Evolutionary conservation across 2,797 vertebrate genomes (phyloP).

Genomic region (Chloroceryle inda): DNA sequence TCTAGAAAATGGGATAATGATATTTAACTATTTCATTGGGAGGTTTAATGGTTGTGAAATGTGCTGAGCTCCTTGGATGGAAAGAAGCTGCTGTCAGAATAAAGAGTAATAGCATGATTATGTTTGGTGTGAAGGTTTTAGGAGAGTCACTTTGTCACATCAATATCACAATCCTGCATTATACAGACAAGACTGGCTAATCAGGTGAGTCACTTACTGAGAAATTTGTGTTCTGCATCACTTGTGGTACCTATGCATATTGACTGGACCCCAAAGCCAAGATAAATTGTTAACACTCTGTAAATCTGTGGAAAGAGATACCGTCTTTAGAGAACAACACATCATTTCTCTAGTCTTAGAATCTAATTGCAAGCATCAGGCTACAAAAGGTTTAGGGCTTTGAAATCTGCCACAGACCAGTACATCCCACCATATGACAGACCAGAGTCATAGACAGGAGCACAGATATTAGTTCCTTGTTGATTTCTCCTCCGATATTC

Average conservation of each 20-base stretch:
- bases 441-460: not conserved
- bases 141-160: conserved; percentile 24
- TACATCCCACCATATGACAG: not conserved
- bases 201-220: not conserved
- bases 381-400: not conserved
- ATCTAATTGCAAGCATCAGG: not conserved
- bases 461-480: not conserved
- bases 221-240: not conserved
- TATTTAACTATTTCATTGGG: conserved; percentile 47
- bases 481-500: not conserved
- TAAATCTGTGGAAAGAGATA: not conserved
- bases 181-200: not conserved
- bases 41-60: conserved; percentile 60
- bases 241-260: not conserved
- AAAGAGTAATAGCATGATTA: conserved; percentile 39
- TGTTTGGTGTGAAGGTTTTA: conserved; percentile 35
- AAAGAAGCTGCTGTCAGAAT: conserved; percentile 42
- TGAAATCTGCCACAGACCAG: not conserved
- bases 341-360: not conserved
- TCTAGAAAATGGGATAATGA: conserved; percentile 59
- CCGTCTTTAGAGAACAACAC: not conserved
- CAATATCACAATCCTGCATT: not conserved
- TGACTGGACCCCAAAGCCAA: not conserved
- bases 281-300: not conserved
- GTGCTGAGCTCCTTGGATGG: conserved; percentile 39